A percentile compares a stretch with the other conserved stretches of the same genome.
Evolutionary conservation across 2,888 invertebrate genomes (phyloP).

Genomic region (Archips xylosteana): DNA sequence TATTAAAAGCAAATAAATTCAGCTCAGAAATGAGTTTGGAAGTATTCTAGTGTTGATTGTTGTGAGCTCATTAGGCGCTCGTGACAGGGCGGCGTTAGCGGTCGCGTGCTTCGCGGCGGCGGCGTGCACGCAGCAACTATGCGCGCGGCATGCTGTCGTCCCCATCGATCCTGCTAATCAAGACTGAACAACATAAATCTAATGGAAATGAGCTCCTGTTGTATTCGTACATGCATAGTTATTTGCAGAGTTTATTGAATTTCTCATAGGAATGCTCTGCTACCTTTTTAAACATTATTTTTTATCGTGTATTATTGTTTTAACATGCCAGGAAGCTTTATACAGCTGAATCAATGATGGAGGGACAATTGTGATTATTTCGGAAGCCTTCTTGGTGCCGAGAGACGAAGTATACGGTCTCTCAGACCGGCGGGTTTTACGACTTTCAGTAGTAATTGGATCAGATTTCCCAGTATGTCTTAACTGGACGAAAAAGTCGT

Average conservation of each 20-base stretch:
- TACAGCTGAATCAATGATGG: slow-evolving; percentile 4
- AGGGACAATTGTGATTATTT: slow-evolving; percentile 15
- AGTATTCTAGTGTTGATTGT: slow-evolving; percentile 32
- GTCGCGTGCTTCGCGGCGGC: slow-evolving; percentile 50
- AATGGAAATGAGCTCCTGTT: slow-evolving; percentile 3
- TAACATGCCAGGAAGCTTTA: background rate
- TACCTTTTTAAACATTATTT: background rate
- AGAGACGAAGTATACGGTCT: slow-evolving; percentile 15
- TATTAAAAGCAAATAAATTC: background rate
- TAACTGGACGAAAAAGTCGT: slow-evolving; percentile 34
- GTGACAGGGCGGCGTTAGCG: slow-evolving; percentile 55
- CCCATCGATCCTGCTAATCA: slow-evolving; percentile 49
- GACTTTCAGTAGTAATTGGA: slow-evolving; percentile 37
- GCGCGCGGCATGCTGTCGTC: slow-evolving; percentile 56
- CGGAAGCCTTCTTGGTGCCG: background rate
- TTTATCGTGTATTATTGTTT: background rate
- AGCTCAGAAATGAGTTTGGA: slow-evolving; percentile 1
- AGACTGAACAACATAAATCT: slow-evolving; percentile 23
- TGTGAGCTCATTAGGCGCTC: slow-evolving; percentile 43
- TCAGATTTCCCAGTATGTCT: slow-evolving; percentile 37
- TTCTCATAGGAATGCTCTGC: background rate
- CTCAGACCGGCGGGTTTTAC: slow-evolving; percentile 39
- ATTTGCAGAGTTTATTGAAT: background rate
- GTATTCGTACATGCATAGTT: background rate
- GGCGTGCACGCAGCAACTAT: slow-evolving; percentile 66